Evolutionary conservation across 2,888 invertebrate species (phyloP).

Genomic region (Conops quadrifasciatus): DNA sequence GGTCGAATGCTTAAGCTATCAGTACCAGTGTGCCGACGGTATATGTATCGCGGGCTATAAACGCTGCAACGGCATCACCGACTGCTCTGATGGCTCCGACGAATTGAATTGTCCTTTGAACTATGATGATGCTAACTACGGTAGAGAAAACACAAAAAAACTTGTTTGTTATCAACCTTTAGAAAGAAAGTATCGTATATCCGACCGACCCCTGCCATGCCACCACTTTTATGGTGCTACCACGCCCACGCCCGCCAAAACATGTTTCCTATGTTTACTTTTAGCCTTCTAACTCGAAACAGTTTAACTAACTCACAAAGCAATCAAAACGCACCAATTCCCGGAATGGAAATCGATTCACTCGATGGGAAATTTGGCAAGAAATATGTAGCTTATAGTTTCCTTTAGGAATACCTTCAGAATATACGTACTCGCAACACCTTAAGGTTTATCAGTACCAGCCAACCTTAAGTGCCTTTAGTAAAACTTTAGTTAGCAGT

Average conservation of each 20-base stretch:
- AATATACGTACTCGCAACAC: too few species aligned
- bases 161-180: too few species aligned
- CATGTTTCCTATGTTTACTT: too few species aligned
- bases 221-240: too few species aligned
- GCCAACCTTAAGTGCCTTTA: neutral
- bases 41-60: slow-evolving; percentile 71
- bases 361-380: too few species aligned
- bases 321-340: too few species aligned
- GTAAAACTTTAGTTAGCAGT: neutral
- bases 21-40: slow-evolving; percentile 73
- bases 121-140: slow-evolving; percentile 62
- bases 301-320: neutral
- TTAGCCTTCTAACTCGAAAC: neutral
- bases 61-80: slow-evolving; percentile 69
- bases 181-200: too few species aligned
- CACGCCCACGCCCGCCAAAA: too few species aligned
- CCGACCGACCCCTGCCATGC: too few species aligned
- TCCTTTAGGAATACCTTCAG: too few species aligned
- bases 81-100: slow-evolving; percentile 72
- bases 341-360: too few species aligned
- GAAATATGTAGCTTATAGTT: too few species aligned
- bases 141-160: slow-evolving; percentile 46
- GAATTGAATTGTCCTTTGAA: slow-evolving; percentile 69
- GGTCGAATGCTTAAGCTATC: slow-evolving; percentile 63
- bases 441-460: neutral